phyloP scores from a whole-genome alignment of 37 sponge, comb jelly and placozoan species.

The Tethya wilhelma region DNA sequence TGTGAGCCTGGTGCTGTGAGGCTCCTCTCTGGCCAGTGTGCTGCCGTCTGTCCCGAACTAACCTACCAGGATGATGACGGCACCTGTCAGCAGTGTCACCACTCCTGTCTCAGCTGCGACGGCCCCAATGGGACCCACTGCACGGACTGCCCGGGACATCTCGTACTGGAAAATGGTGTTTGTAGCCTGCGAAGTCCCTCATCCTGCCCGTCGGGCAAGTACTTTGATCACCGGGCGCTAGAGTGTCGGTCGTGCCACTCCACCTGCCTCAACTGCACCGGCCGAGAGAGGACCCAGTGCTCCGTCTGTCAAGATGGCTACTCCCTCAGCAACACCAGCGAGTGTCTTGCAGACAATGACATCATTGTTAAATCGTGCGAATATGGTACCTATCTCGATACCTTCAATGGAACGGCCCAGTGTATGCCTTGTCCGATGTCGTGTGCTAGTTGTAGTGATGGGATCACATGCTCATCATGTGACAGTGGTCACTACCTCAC shows the following conservation, averaged over 20 bases:
- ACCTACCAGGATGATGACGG: slow-evolving; percentile 9
- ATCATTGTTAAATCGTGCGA: slow-evolving; percentile 5
- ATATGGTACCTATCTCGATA: slow-evolving; percentile 36
- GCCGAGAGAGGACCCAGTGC: slow-evolving; percentile 46
- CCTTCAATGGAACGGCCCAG: background rate
- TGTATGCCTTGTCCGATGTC: slow-evolving; percentile 32
- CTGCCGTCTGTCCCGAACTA: slow-evolving; percentile 21
- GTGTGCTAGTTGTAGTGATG: slow-evolving; percentile 31
- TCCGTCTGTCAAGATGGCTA: slow-evolving; percentile 13
- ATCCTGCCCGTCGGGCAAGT: slow-evolving; percentile 27
- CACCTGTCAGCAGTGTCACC: slow-evolving; percentile 57
- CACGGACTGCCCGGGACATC: slow-evolving; percentile 49
- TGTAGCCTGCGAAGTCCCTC: slow-evolving; percentile 27
- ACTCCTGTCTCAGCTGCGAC: slow-evolving; percentile 57
- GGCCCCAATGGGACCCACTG: slow-evolving; percentile 45
- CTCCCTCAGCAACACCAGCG: background rate
- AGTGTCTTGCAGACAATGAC: background rate
- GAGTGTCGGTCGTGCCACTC: slow-evolving; percentile 58
- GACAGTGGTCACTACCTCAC: slow-evolving; percentile 10
- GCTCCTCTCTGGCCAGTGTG: slow-evolving; percentile 27
- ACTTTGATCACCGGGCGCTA: slow-evolving; percentile 39
- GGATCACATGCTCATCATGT: slow-evolving; percentile 36
- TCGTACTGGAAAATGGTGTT: slow-evolving; percentile 11
- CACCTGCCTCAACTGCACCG: slow-evolving; percentile 57
- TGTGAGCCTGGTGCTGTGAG: slow-evolving; percentile 25